Conservation (phyloP, 2,797 vertebrate species). For the Buceros bicornis region DNA sequence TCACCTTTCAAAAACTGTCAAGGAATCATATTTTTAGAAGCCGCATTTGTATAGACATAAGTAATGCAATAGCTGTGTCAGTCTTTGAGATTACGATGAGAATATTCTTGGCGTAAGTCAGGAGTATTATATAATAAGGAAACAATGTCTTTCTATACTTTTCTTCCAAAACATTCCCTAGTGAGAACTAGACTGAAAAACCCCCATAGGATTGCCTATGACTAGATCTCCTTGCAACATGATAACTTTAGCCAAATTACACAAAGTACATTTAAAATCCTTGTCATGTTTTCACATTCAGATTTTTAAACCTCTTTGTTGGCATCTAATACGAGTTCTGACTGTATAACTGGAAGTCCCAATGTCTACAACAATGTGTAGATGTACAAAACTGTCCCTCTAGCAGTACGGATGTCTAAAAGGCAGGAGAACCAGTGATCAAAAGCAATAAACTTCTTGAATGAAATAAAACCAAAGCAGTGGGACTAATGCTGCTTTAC, state of each 20-base stretch:
- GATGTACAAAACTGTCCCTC: neutral
- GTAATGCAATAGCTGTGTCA: constrained; percentile 64
- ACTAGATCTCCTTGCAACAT: constrained; percentile 68
- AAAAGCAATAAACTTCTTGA: neutral
- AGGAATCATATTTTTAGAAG: constrained; percentile 74
- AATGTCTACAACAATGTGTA: neutral
- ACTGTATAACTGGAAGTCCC: neutral
- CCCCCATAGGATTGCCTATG: constrained; percentile 61
- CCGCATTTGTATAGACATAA: constrained; percentile 52
- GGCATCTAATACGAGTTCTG: constrained; percentile 21
- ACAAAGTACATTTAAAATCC: constrained; percentile 55
- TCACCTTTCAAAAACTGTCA: constrained; percentile 72
- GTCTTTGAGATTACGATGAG: constrained; percentile 59
- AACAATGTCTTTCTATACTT: constrained; percentile 75
- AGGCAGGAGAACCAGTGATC: neutral
- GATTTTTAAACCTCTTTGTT: constrained; percentile 49
- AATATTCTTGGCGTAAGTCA: constrained; percentile 63
- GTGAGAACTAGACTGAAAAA: constrained; percentile 60
- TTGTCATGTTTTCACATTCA: constrained; percentile 54
- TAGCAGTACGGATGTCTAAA: neutral
- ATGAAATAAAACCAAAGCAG: neutral
- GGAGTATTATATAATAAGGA: constrained; percentile 73
- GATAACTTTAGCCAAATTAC: constrained; percentile 66
- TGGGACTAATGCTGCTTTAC: neutral
- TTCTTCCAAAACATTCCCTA: constrained; percentile 73